Evolutionary conservation across 2,113 vertebrate genomes (phyloP), one percentile per base, ranked within the genome.

Genomic region (Heterochromis multidens): DNA sequence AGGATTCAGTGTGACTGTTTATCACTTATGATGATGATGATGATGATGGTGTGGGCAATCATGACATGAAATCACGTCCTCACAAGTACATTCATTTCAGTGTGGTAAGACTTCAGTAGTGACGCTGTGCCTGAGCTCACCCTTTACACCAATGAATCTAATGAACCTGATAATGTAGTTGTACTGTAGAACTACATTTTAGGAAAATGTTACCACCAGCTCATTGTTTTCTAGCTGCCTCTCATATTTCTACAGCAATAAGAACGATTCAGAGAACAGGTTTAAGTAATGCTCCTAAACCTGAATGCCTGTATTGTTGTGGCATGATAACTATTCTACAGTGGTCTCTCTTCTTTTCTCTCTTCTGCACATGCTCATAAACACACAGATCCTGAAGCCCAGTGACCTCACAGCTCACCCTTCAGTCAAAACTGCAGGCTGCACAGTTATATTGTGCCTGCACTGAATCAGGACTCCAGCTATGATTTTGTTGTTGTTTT

Each of bases 361-460:
- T 52, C 58, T 67, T 54, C n/a, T 40, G 57, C 79, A 72, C 87
- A 84, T 79, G 52, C 52, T 56, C 59, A 81, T 46, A 86, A 82
- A 88, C 79, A 83, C 86, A 87, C 54, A 84, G 65, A 70, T 88
- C 83, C 70, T 59, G 81, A 86, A 88, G 81, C 79, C 60, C 72
- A 81, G 79, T 89, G 87, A 91, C 87, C 89, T 88, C 84, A 80
- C 87, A 89, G 80, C 82, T 86, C 84, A 88, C 11, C 49, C 86
- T 82, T 87, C 65, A 91, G 85, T 87, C 80, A 61, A 90, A 92
- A 84, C 82, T 78, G 84, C 87, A 89, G 83, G 85, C 72, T 89
- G 86, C 82, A 88, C 83, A 84, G 49, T 87, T 67, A 74, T 58
- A 56, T 56, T 85, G 81, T 27, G 56, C 56, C 79, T 79, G 60